phyloP scores from a whole-genome alignment of 2,888 invertebrate genomes.

The Herminia tarsipennalis region DNA sequence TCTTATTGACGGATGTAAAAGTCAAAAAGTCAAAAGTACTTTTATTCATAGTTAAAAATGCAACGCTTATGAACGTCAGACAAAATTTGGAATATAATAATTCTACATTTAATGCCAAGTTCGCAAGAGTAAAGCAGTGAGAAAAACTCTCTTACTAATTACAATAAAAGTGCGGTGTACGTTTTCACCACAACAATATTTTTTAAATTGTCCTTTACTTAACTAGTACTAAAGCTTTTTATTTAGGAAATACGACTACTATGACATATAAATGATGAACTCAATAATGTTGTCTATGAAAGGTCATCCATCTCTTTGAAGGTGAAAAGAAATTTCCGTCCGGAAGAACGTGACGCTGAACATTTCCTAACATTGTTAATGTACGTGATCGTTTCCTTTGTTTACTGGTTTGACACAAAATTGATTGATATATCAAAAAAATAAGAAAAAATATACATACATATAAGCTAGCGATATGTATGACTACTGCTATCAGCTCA shows the following conservation, averaged over 20 bases:
- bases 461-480: not conserved
- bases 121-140: not conserved
- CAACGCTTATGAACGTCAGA: too few species aligned
- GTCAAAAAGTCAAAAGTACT: too few species aligned
- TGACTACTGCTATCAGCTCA: not conserved
- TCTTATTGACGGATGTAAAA: too few species aligned
- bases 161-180: not conserved
- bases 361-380: conserved; percentile 22
- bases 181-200: too few species aligned
- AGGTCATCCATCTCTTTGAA: conserved; percentile 35
- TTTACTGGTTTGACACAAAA: conserved; percentile 10
- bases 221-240: not conserved
- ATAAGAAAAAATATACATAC: not conserved
- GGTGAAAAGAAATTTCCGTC: conserved; percentile 40
- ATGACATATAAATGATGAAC: conserved; percentile 3
- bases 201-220: too few species aligned
- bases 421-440: conserved; percentile 21
- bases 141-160: not conserved
- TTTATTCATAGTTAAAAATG: too few species aligned
- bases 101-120: too few species aligned
- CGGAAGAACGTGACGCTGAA: conserved; percentile 18
- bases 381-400: conserved; percentile 2
- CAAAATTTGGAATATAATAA: too few species aligned
- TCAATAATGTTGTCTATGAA: conserved; percentile 18
- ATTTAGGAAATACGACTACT: conserved; percentile 2